Base-by-base conservation (phyloP, 2,113 vertebrate species). In the Lepidothrix coronata region DNA sequence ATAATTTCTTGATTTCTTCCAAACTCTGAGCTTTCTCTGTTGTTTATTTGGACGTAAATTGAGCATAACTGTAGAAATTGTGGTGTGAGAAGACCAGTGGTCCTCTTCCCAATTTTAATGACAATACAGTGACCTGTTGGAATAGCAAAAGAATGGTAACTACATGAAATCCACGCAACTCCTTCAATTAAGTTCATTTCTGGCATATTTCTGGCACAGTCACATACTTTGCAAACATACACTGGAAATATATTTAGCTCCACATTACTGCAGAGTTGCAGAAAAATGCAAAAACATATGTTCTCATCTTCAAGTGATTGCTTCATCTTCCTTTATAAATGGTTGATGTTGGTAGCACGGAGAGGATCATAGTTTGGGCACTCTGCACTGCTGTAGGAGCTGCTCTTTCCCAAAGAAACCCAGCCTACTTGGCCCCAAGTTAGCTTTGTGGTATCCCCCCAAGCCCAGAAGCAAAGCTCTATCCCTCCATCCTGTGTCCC, bases 21-120 rank as follows among this genome's bases (percentile, higher is more conserved):
- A 75, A 86, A 84, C 14, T 79, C 74, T 72, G 59, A 76, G 67
- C 7, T 85, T 85, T 89, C 55, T 63, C 28, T 77, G 2, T 30
- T 85, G 59, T 77, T 94, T 73, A 39, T 88, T 77, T 86, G 65
- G 57, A 81, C 15, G 43, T 72, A 86, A 95, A 92, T 52, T 55
- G 33, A 92, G 68, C 6, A 11, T 87, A 95, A 86, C 65, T 59
- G 18, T 72, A 59, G 48, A 92, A 93, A 85, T 24, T 51, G 28
- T 76, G 41, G 33, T 80, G 23, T 37, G 28, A 88, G 66, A 70
- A 27, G 63, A 59, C 72, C 57, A 20, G 4, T 67, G 30, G 66
- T 19, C 11, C 30, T 76, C 16, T 16, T 61, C 35, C 21, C 5
- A 14, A 76, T 81, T 73, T 89, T 43, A 77, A 37, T 55, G 68